Evolutionary conservation across 2,113 vertebrate species (phyloP).

Genomic region (Menidia beryllina): DNA sequence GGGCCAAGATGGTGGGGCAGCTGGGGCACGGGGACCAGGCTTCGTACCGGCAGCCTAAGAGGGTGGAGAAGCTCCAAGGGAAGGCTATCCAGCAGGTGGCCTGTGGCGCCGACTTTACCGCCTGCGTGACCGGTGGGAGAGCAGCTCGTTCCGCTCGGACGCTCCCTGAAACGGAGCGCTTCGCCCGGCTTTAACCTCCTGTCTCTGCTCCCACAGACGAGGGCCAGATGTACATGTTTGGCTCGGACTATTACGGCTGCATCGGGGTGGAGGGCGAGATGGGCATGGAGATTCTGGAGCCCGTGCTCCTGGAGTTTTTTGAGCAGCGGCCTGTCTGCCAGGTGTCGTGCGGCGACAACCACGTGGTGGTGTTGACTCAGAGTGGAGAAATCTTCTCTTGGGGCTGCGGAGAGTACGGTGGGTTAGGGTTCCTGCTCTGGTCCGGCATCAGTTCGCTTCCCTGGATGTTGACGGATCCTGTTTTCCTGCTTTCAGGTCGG

Average conservation of each 20-base stretch:
- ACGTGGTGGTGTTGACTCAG: slow-evolving; percentile 92
- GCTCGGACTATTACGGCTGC: slow-evolving; percentile 97
- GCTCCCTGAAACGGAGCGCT: neutral
- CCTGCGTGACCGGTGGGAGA: slow-evolving; percentile 91
- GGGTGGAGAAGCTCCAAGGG: slow-evolving; percentile 93
- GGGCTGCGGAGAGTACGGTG: slow-evolving; percentile 98
- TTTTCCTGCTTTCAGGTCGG: slow-evolving; percentile 83
- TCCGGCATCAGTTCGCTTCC: neutral
- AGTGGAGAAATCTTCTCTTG: slow-evolving; percentile 91
- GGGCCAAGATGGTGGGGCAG: slow-evolving; percentile 95
- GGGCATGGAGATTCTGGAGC: slow-evolving; percentile 90
- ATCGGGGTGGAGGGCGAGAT: slow-evolving; percentile 88
- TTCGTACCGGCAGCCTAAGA: slow-evolving; percentile 95
- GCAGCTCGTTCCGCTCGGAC: neutral
- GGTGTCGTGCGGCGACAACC: slow-evolving; percentile 97
- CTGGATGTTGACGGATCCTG: neutral
- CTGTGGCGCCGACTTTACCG: slow-evolving; percentile 95
- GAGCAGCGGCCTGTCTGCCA: slow-evolving; percentile 89
- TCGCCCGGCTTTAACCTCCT: neutral
- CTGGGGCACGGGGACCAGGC: slow-evolving; percentile 96
- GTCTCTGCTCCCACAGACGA: slow-evolving; percentile 84
- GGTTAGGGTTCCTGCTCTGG: slow-evolving; percentile 26
- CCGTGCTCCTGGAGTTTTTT: slow-evolving; percentile 92
- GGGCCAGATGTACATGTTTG: slow-evolving; percentile 96
- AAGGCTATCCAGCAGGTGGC: slow-evolving; percentile 94